Conservation (phyloP, 2,888 invertebrate genomes). For the Slavum lentiscoides region DNA sequence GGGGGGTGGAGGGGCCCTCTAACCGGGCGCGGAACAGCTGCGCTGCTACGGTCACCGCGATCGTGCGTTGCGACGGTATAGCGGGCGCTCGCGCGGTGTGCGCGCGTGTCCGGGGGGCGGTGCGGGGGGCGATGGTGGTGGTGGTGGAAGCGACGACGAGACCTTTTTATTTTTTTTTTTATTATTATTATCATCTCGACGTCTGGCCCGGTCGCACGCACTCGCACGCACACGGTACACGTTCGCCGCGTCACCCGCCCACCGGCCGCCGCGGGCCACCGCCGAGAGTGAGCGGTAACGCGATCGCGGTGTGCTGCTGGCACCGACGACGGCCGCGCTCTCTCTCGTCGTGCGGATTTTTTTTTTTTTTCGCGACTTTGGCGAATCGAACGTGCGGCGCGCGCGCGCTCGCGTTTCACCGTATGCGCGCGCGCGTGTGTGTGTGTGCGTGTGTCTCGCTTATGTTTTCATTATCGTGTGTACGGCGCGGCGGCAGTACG, state of each 20-base stretch:
- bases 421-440: not conserved
- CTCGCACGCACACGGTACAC: not conserved
- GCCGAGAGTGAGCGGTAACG: not conserved
- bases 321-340: conserved; percentile 19
- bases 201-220: not conserved
- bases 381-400: not conserved
- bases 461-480: not conserved
- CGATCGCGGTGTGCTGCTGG: not conserved
- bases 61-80: no score
- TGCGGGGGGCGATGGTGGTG: no score
- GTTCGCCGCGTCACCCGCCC: not conserved
- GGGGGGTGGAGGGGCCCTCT: no score
- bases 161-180: no score
- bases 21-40: no score
- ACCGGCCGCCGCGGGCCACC: not conserved
- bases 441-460: not conserved
- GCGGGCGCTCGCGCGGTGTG: no score
- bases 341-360: conserved; percentile 8
- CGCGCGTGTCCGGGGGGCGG: no score
- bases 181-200: not conserved
- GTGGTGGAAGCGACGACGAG: not conserved
- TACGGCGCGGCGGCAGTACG: not conserved
- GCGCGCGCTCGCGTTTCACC: not conserved
- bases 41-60: no score
- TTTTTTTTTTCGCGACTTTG: not conserved